phyloP scores from a whole-genome alignment of 2,113 vertebrate genomes.

The Acanthisitta chloris region DNA sequence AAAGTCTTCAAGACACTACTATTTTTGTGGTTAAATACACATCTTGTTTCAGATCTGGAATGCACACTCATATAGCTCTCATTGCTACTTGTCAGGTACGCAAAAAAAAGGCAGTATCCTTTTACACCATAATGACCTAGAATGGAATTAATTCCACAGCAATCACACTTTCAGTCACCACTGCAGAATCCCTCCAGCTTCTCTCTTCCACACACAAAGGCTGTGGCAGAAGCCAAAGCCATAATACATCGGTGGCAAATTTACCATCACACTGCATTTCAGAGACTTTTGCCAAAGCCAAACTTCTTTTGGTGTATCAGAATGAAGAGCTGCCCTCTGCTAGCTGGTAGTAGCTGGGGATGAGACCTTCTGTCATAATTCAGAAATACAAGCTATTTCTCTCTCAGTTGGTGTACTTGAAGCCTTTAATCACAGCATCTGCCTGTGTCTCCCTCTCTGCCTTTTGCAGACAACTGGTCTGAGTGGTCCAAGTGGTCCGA shows the following conservation, averaged over 20 bases:
- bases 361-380: neutral
- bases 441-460: neutral
- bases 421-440: neutral
- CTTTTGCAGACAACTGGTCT: slow-evolving; percentile 90
- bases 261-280: neutral
- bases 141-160: neutral
- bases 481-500: slow-evolving; percentile 91
- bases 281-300: neutral
- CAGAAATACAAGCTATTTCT: neutral
- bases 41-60: neutral
- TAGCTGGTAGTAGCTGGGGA: neutral
- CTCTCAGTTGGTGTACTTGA: accelerated
- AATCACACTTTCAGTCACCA: neutral
- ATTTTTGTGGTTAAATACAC: neutral
- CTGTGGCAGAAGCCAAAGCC: neutral
- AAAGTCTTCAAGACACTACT: neutral
- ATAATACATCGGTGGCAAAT: accelerated
- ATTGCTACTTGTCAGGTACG: neutral
- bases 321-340: neutral
- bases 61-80: neutral
- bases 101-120: neutral
- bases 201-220: neutral
- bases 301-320: accelerated
- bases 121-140: neutral
- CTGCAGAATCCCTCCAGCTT: accelerated